A percentile compares a stretch with the other conserved stretches of the same genome.
These are phyloP conservation scores for Cheirogaleus medius DNA, from an alignment of 2,113 vertebrate genomes.

Conservation along the genomic window DNA sequence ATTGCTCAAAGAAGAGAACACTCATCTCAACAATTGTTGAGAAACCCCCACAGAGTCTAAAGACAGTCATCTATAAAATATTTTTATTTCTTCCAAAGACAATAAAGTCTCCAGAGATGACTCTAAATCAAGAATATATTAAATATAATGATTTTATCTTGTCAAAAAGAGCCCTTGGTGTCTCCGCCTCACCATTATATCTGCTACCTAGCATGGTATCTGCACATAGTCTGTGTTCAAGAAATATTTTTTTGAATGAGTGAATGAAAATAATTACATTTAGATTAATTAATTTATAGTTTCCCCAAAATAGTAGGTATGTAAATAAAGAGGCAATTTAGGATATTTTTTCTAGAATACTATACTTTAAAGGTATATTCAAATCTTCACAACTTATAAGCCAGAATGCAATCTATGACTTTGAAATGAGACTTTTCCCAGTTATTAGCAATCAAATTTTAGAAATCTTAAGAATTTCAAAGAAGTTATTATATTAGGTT, in stretches of 20 bases:
- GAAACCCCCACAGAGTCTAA: not conserved
- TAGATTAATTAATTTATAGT: not conserved
- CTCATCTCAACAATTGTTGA: not conserved
- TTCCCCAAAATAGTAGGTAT: not conserved
- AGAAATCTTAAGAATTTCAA: constrained; percentile 22
- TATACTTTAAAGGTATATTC: not conserved
- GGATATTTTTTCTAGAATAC: not conserved
- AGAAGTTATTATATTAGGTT: not conserved
- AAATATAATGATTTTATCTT: not conserved
- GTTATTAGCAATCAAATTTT: not conserved
- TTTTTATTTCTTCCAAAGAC: not conserved
- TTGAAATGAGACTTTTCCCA: not conserved
- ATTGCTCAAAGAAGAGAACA: not conserved
- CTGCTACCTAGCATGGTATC: not conserved
- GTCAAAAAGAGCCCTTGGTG: not conserved
- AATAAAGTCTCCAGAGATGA: not conserved
- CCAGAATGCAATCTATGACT: not conserved
- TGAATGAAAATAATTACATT: not conserved
- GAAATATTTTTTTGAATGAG: not conserved
- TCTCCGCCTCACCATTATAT: not conserved
- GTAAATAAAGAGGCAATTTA: not conserved
- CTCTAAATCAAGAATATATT: not conserved
- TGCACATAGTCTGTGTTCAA: not conserved
- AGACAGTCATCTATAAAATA: not conserved
- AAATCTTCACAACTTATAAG: not conserved